Base-by-base conservation (phyloP, 2,113 vertebrate genomes). In the Dolichallabes microphthalmus region DNA sequence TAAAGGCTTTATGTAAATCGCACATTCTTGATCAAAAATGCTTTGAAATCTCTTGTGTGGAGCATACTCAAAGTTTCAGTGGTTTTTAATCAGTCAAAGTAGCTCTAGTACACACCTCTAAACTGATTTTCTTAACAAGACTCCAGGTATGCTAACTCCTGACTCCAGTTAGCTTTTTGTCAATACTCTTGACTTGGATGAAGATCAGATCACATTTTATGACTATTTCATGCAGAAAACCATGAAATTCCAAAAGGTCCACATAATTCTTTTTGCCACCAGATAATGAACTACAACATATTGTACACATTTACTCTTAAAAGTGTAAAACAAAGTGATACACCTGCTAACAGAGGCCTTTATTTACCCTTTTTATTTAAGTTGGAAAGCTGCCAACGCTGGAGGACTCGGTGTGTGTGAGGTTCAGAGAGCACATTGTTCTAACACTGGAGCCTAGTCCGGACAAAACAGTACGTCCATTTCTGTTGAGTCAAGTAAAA, bases 361-460 rank as follows among this genome's bases (percentile, higher is more conserved):
- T 20, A 3, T 20, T 20, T 3, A 20, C 71, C 1, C 10, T 61
- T 58, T 22, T 27, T 82, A 53, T 87, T 82, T 50, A 85, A 97
- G 96, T 86, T 92, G 95, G 95, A 61, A 92, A 88, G 78, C 82
- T 96, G 50, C 97, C 97, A 2, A 90, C 84, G 66, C 57, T 97
- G 84, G 92, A 94, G 57, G 96, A 96, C 84, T 91, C 11, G 10
- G 95, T 97, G 87, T 91, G 87, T 55, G 82, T 97, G 76, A 94
- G 88, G 39, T 96, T 95, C 78, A 94, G 92, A 92, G 96, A 97
- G 52, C 93, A 97, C 20, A 68, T 93, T 2, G 3, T 97, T 61
- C 85, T 97, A 73, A 95, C 95, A 0, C 89, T 96, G 88, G 96
- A 95, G 71, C 94, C 93, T 6, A 93, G 94, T 83, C 93, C 93